Conservation (phyloP, 2,113 vertebrate genomes). For the Gobiocypris rarus region DNA sequence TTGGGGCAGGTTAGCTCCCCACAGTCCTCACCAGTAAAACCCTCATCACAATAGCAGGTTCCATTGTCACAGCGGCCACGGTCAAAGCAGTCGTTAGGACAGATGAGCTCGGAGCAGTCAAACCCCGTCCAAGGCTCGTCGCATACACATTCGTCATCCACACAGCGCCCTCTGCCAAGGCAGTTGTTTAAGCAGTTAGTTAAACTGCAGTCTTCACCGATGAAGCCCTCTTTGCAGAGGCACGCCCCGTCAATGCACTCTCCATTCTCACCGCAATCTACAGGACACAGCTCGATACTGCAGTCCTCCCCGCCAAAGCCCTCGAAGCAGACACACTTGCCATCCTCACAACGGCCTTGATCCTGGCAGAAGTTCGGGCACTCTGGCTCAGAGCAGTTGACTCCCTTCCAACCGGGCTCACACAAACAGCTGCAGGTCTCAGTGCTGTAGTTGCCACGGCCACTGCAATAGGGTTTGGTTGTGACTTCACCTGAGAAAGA, state of each 20-base stretch:
- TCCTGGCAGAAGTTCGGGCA: constrained; percentile 92
- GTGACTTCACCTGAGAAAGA: constrained; percentile 81
- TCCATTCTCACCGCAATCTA: constrained; percentile 85
- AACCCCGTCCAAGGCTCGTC: constrained; percentile 90
- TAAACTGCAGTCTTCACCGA: constrained; percentile 83
- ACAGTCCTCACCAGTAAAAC: constrained; percentile 90
- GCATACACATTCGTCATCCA: constrained; percentile 89
- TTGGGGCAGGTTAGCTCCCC: constrained; percentile 82
- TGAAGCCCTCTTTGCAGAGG: constrained; percentile 86
- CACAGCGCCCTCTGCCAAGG: constrained; percentile 84
- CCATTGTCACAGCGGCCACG: constrained; percentile 93
- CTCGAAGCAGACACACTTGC: constrained; percentile 89
- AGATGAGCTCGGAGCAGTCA: constrained; percentile 93
- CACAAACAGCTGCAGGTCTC: constrained; percentile 85
- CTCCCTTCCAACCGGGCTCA: constrained; percentile 80
- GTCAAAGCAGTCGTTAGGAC: constrained; percentile 95
- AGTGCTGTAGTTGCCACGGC: constrained; percentile 89
- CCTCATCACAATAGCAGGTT: constrained; percentile 89
- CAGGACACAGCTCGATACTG: constrained; percentile 81
- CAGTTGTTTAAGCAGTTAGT: constrained; percentile 91
- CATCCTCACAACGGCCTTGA: constrained; percentile 89
- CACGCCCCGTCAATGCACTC: constrained; percentile 84
- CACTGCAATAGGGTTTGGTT: constrained; percentile 88
- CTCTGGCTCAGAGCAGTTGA: constrained; percentile 85
- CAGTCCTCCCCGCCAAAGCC: constrained; percentile 88